phyloP scores from a whole-genome alignment of 2,888 invertebrate species.

The Crioceris asparagi region DNA sequence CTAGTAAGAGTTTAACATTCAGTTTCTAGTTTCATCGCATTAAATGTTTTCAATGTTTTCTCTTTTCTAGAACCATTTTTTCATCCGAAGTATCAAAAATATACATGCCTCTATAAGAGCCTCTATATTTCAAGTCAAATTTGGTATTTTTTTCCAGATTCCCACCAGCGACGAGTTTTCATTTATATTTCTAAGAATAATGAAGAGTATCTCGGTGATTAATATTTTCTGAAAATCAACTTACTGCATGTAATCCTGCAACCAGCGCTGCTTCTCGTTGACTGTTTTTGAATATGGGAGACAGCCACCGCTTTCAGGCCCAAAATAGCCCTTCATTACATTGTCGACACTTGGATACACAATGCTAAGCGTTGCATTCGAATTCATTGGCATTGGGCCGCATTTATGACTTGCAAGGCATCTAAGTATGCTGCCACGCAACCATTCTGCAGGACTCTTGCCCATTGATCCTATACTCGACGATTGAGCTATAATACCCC shows the following conservation, averaged over 20 bases:
- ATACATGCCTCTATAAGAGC: too few relatives aligned
- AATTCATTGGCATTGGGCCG: constrained; percentile 42
- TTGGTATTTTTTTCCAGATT: too few relatives aligned
- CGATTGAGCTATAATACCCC: constrained; percentile 66
- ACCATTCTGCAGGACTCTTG: constrained; percentile 57
- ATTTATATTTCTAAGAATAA: too few relatives aligned
- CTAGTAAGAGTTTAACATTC: too few relatives aligned
- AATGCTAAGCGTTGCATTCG: constrained; percentile 45
- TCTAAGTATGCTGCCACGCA: constrained; percentile 59
- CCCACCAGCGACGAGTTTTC: too few relatives aligned
- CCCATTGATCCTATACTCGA: constrained; percentile 70
- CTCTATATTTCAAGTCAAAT: too few relatives aligned
- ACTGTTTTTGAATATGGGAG: constrained; percentile 64
- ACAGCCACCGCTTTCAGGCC: constrained; percentile 74
- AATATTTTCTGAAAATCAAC: constrained; percentile 26
- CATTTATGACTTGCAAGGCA: constrained; percentile 47
- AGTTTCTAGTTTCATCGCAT: too few relatives aligned
- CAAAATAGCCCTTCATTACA: constrained; percentile 76
- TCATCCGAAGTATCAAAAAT: too few relatives aligned
- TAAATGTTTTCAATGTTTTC: too few relatives aligned
- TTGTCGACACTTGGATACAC: constrained; percentile 76
- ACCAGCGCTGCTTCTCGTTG: constrained; percentile 78
- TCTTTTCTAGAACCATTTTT: too few relatives aligned
- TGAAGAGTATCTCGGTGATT: too few relatives aligned
- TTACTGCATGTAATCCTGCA: constrained; percentile 65